Conservation (phyloP, 2,888 invertebrate species). For the Mellilla xanthometata region DNA sequence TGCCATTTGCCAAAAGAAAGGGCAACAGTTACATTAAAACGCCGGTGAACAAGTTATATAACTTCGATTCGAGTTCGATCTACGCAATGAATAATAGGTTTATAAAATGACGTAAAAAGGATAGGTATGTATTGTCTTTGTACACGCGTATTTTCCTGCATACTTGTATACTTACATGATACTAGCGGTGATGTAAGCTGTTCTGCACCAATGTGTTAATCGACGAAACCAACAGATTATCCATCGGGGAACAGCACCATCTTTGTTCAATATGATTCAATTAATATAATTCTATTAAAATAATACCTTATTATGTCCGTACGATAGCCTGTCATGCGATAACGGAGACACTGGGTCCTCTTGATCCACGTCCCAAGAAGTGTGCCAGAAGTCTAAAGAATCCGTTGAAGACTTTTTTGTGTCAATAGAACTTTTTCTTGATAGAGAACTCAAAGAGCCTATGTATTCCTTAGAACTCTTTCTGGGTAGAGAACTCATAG, state of each 20-base stretch:
- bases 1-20: no score
- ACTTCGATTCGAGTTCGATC: no score
- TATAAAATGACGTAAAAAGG: not conserved
- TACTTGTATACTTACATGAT: not conserved
- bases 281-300: conserved; percentile 27
- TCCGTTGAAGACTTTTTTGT: conserved; percentile 85
- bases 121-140: no score
- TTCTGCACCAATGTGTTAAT: conserved; percentile 19
- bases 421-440: conserved; percentile 77
- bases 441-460: conserved; percentile 64
- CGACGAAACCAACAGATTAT: conserved; percentile 25
- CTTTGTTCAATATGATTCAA: conserved; percentile 28
- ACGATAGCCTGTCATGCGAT: conserved; percentile 72
- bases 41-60: not conserved
- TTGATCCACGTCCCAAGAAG: conserved; percentile 86
- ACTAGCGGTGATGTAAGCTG: conserved; percentile 11
- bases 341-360: conserved; percentile 84
- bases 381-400: conserved; percentile 87
- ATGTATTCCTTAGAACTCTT: conserved; percentile 54
- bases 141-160: conserved; percentile 4
- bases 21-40: no score
- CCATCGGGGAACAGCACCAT: conserved; percentile 26
- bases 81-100: not conserved
- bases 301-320: conserved; percentile 70
- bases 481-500: conserved; percentile 59